A percentile compares a stretch with the other conserved stretches of the same genome.
These are phyloP conservation scores for Dromius quadrimaculatus DNA, from an alignment of 2,888 invertebrate species.

Conservation along the genomic window DNA sequence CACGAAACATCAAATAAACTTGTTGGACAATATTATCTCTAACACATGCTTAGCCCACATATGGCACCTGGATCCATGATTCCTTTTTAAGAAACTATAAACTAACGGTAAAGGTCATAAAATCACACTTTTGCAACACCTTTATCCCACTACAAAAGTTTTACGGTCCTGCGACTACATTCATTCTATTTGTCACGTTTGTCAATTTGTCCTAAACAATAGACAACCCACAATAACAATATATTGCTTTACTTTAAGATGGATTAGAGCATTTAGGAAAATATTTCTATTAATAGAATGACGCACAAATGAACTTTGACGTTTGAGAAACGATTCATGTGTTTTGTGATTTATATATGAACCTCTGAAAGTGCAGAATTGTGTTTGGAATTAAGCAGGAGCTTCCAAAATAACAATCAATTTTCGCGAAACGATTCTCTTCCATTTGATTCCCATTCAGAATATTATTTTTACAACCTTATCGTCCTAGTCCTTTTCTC, in stretches of 20 bases:
- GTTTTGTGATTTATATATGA: neutral
- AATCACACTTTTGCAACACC: conserved; percentile 28
- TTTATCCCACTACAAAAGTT: conserved; percentile 12
- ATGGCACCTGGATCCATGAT: conserved; percentile 20
- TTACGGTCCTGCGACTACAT: conserved; percentile 7
- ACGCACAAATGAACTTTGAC: conserved; percentile 1
- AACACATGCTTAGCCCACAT: conserved; percentile 16
- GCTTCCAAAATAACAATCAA: no score
- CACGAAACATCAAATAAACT: conserved; percentile 3
- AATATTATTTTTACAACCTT: no score
- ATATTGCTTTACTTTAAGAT: no score
- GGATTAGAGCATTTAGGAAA: neutral
- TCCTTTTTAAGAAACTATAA: conserved; percentile 10
- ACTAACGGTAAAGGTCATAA: conserved; percentile 29
- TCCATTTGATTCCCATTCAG: no score
- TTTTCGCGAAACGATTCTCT: no score
- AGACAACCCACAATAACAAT: neutral
- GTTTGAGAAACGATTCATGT: neutral
- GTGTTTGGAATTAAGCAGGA: no score
- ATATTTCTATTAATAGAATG: neutral
- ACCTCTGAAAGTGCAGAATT: no score
- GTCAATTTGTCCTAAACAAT: conserved; percentile 23
- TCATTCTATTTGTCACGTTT: conserved; percentile 33
- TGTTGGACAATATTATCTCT: conserved; percentile 18
- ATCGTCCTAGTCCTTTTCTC: no score